phyloP scores from a whole-genome alignment of 2,797 vertebrate genomes.

The Rallus crepitans region DNA sequence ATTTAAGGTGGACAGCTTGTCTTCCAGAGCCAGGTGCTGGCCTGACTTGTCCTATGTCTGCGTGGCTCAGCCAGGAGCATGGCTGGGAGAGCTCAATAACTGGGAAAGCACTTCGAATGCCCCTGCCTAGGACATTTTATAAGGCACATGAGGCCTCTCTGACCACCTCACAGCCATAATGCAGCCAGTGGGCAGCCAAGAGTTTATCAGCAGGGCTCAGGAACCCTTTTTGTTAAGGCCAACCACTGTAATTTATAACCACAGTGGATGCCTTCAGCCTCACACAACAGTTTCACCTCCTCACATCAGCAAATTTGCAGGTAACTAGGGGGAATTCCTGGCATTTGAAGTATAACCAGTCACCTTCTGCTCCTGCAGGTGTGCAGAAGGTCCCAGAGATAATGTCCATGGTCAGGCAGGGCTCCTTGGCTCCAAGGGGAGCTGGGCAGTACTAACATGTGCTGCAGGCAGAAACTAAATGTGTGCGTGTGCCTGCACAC shows the following conservation, averaged over 20 bases:
- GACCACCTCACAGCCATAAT: background rate
- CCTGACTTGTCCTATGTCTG: background rate
- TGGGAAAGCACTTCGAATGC: background rate
- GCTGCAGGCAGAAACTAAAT: background rate
- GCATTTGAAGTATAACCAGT: background rate
- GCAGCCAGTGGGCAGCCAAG: background rate
- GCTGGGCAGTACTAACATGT: rapidly evolving
- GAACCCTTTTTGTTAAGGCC: background rate
- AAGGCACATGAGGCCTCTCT: background rate
- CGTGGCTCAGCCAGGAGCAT: rapidly evolving
- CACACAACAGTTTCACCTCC: background rate
- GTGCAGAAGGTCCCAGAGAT: background rate
- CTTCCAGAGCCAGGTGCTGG: background rate
- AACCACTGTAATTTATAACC: background rate
- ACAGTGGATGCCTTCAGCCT: background rate
- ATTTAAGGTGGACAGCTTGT: background rate
- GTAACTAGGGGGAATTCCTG: background rate
- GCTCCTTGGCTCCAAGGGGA: rapidly evolving
- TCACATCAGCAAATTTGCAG: background rate
- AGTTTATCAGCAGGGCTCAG: background rate
- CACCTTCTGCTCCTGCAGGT: background rate
- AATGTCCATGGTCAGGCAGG: background rate
- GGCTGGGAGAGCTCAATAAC: background rate
- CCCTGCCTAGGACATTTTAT: background rate
- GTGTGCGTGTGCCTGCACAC: background rate